Conservation (phyloP, 2,888 invertebrate genomes). For the Lobophora halterata region DNA sequence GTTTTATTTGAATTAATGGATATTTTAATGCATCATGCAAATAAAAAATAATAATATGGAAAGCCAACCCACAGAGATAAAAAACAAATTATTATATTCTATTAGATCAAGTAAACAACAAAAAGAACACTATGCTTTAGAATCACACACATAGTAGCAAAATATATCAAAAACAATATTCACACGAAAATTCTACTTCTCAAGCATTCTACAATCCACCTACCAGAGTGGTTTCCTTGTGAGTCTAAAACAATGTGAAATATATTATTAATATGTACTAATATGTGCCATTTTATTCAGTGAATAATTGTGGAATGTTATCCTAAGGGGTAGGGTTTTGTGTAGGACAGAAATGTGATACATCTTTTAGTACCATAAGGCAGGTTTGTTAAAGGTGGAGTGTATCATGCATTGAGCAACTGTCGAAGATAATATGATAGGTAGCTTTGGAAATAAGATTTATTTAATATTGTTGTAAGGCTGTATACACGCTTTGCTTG, state of each 20-base stretch:
- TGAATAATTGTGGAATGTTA: not conserved
- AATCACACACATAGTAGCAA: conserved; percentile 57
- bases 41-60: no score
- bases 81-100: conserved; percentile 5
- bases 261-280: conserved; percentile 9
- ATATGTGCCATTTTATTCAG: not conserved
- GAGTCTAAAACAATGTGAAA: conserved; percentile 74
- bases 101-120: conserved; percentile 19
- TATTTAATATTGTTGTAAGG: no score
- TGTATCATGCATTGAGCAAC: no score
- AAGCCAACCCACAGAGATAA: conserved; percentile 14
- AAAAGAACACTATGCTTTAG: conserved; percentile 51
- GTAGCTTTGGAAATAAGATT: no score
- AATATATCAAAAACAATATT: conserved; percentile 34
- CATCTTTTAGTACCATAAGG: no score
- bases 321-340: not conserved
- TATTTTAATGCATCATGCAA: conserved; percentile 8
- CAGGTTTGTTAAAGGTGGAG: no score
- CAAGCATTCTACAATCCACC: conserved; percentile 52
- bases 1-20: no score
- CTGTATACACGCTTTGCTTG: no score
- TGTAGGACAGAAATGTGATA: not conserved
- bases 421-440: no score
- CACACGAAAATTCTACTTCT: conserved; percentile 34
- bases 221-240: conserved; percentile 65